Conservation (phyloP, 2,888 invertebrate species). For the Lycophotia porphyrea region DNA sequence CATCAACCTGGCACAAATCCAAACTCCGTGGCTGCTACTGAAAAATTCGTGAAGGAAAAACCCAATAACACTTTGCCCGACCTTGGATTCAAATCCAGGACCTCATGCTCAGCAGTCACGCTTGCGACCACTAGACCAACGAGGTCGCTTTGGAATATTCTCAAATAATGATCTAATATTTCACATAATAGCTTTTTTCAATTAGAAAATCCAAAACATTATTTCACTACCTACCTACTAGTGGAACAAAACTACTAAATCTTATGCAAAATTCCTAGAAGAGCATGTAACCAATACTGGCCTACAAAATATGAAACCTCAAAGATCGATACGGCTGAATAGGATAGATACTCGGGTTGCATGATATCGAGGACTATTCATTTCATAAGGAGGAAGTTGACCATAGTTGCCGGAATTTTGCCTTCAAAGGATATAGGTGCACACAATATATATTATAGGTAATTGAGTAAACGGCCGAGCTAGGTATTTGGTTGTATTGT, state of each 20-base stretch:
- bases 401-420: constrained; percentile 3
- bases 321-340: too few species aligned
- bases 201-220: background rate
- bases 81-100: too few species aligned
- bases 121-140: too few species aligned
- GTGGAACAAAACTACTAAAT: background rate
- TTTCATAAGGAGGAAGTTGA: background rate
- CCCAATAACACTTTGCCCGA: too few species aligned
- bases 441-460: background rate
- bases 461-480: background rate
- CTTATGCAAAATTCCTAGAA: background rate
- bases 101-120: too few species aligned
- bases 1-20: too few species aligned
- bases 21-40: too few species aligned
- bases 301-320: background rate
- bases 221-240: background rate
- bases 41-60: too few species aligned
- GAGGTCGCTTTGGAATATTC: too few species aligned
- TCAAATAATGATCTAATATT: too few species aligned
- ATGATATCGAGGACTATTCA: background rate
- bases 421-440: background rate
- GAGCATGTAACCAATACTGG: background rate
- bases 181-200: background rate
- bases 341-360: background rate
- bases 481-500: constrained; percentile 13